Conservation (phyloP, 2,888 invertebrate genomes). For the Oscheius myriophilus region DNA sequence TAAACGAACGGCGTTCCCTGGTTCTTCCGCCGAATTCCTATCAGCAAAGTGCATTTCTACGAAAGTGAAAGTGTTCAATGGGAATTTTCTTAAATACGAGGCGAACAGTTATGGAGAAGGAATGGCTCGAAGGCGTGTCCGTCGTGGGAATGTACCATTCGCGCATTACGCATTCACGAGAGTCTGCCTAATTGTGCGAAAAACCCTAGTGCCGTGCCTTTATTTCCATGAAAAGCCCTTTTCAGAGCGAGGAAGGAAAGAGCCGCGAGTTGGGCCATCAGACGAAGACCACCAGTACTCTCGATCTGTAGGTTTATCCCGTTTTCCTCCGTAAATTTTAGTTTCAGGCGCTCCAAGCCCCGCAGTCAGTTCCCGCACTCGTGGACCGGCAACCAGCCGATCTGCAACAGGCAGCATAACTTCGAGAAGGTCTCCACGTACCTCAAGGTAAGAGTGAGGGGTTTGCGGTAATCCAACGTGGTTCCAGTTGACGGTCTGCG, state of each 20-base stretch:
- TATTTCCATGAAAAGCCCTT: neutral
- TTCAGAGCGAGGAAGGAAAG: neutral
- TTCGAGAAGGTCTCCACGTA: slow-evolving; percentile 32
- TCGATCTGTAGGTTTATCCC: no score
- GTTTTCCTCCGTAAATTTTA: no score
- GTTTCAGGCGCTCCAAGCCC: slow-evolving; percentile 8
- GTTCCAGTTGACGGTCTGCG: slow-evolving; percentile 49
- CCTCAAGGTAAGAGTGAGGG: slow-evolving; percentile 29
- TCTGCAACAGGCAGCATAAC: slow-evolving; percentile 22
- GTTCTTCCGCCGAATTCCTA: neutral
- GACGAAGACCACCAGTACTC: slow-evolving; percentile 18
- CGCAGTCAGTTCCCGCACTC: slow-evolving; percentile 9
- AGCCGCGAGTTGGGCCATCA: neutral
- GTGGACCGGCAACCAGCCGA: slow-evolving; percentile 26
- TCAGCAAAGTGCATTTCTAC: neutral
- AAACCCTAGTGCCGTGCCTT: neutral
- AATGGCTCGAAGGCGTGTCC: no score
- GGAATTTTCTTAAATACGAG: neutral
- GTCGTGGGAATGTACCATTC: no score
- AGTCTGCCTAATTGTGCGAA: no score
- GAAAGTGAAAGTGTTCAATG: neutral
- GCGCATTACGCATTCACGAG: no score
- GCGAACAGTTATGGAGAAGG: no score
- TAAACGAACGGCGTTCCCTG: no score
- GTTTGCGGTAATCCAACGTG: neutral